These are phyloP conservation scores for Rutilus rutilus DNA, from an alignment of 2,113 vertebrate species.

Conservation along the genomic window DNA sequence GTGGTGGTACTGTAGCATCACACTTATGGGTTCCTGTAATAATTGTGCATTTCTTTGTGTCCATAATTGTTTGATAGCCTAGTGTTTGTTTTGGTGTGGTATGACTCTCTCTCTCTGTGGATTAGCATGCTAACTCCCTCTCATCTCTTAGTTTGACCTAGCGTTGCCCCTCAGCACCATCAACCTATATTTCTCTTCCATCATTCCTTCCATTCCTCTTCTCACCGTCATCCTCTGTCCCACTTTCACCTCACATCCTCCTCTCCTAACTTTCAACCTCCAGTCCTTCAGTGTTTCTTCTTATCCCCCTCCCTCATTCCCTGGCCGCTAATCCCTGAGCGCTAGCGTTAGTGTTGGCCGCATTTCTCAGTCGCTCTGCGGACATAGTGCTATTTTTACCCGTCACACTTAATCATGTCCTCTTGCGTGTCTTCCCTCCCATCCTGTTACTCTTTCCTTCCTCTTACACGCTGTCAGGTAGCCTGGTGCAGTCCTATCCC, in stretches of 20 bases:
- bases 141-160: conserved; percentile 29
- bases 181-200: conserved; percentile 46
- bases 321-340: conserved; percentile 52
- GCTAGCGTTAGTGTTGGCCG: conserved; percentile 50
- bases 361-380: conserved; percentile 52
- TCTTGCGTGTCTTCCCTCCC: conserved; percentile 15
- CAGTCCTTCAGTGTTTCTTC: conserved; percentile 4
- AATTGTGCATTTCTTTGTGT: background rate
- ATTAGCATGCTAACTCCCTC: conserved; percentile 27
- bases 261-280: conserved; percentile 18
- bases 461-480: background rate
- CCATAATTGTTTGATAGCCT: background rate
- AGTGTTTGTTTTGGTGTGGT: conserved; percentile 35
- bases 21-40: background rate
- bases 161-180: conserved; percentile 47
- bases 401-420: conserved; percentile 57
- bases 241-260: conserved; percentile 21
- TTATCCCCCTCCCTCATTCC: background rate
- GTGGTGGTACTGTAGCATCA: too few relatives aligned
- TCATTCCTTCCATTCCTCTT: conserved; percentile 13
- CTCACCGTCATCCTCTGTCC: conserved; percentile 30
- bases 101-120: conserved; percentile 51
- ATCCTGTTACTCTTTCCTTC: background rate
- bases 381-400: conserved; percentile 60
- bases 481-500: background rate